Base-by-base conservation (phyloP, 2,888 invertebrate species). In the Pherbina coryleti region DNA sequence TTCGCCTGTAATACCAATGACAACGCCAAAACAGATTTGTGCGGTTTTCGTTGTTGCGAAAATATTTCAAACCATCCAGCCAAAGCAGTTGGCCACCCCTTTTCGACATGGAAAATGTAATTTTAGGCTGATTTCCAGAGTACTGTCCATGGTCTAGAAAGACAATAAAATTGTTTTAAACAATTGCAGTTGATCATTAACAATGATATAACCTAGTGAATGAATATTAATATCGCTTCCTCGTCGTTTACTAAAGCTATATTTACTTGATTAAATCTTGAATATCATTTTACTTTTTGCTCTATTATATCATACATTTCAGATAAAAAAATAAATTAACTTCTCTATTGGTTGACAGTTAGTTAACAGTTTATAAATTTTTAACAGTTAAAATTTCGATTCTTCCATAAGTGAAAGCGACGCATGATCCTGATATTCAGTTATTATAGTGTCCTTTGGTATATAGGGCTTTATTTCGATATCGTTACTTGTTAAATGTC, bases 1-100 rank as follows among this genome's bases (percentile, higher is more conserved):
- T 86, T 31, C 86, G 87, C 0, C 89, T 85, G 80, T 89, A 89
- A 78, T 89, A 89, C 87, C 89, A 88, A 78, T 89, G 89, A 49
- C 89, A 89, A 60, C 89, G 86, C 89, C 89, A 89, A 75, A 88
- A 89, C 57, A 87, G 82, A 81, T 89, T 89, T 7, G 88, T 88
- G 8, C 89, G 87, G 82, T 89, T 89, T 80, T 88, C 89, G 78
- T 89, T 89, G 77, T 90, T 90, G 2, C 90, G 86, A 82, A 90
- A 89, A 81, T 87, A 90, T 80, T 89, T 89, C 11, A 89, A 76
- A 0, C 89, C 89, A 79, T 90, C 88, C 60, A 89, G 81, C 85
- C 88, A 90, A 4, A 90, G 82, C 8, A 90, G 80, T 78, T 89
- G 88, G 0, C 89, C 89, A 19, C 89, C 90, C 55, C 89, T 86